Base-by-base conservation (phyloP, 2,797 vertebrate genomes). In the Caiman crocodilus region DNA sequence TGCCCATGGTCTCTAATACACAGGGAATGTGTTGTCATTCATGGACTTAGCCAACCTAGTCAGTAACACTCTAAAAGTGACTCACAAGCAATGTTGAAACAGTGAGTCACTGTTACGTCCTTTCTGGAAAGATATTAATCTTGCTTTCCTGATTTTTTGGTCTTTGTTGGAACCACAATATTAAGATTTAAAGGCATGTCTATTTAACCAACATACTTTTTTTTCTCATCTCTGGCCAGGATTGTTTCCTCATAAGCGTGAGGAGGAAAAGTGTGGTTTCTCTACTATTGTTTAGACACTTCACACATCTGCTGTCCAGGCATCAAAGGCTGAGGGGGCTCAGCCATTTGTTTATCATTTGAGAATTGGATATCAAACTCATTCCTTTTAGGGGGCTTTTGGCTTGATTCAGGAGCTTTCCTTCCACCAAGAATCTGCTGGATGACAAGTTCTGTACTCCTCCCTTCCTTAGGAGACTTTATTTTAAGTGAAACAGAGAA, bases 101-200 rank as follows among this genome's bases (percentile, higher is more conserved):
- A 9, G 60, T 96, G 96, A 97, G 84, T 97, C 96, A 97, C 80
- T 88, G 91, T 91, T 79, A 69, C 82, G 93, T 94, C 94, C 92
- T 95, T 85, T 96, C 94, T 93, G 95, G 91, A 97, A 94, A 95
- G 94, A 93, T 85, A 74, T 85, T 95, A 90, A 95, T 96, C 90
- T 88, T 94, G 64, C 93, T 94, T 95, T 97, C 96, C 96, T 95
- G 95, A 93, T 92, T 89, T 88, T 88, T 94, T 82, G 74, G 89
- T 79, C 92, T 94, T 84, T 6, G 82, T 94, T 85, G 81, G 94
- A 96, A 56, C 95, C 94, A 80, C 92, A 96, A 60, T 1, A 3
- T 92, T 86, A 28, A 76, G 60, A 59, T 61, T 92, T 79, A 95
- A 96, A 96, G 87, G 90, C 90, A 76, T 92, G 89, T 84, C 92